These are phyloP conservation scores for Petrocephalus schoutedeni DNA, from an alignment of 2,797 vertebrate species.

Conservation along the genomic window DNA sequence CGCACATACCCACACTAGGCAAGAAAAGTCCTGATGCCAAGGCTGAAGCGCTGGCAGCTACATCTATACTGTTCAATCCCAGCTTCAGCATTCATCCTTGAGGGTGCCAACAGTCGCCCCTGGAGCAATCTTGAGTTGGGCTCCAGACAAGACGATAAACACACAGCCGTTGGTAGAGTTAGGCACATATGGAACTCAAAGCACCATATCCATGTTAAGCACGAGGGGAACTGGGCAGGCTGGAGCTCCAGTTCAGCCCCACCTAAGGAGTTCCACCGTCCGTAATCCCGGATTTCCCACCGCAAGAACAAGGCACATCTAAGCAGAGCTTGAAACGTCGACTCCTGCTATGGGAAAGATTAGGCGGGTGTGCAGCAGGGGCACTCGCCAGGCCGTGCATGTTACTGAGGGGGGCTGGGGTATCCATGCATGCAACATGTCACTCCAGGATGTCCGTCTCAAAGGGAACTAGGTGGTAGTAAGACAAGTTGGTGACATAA, in stretches of 20 bases:
- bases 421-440: constrained; percentile 39
- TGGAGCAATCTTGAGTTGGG: background rate
- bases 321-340: constrained; percentile 30
- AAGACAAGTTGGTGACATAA: constrained; percentile 94
- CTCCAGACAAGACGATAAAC: background rate
- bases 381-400: background rate
- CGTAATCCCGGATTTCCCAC: background rate
- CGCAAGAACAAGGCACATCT: constrained; percentile 14
- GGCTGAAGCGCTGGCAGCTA: background rate
- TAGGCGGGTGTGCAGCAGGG: background rate
- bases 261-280: background rate
- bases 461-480: constrained; percentile 94
- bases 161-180: background rate
- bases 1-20: background rate
- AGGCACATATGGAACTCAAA: constrained; percentile 8
- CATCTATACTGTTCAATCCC: background rate
- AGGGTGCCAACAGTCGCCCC: background rate
- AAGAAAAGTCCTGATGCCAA: background rate
- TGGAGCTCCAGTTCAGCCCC: background rate
- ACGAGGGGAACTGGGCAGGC: background rate
- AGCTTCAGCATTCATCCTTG: background rate
- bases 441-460: constrained; percentile 96
- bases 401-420: background rate
- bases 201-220: background rate
- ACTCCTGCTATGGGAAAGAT: background rate